These are phyloP conservation scores for Rhea americana DNA, from an alignment of 2,113 vertebrate genomes.

Conservation along the genomic window DNA sequence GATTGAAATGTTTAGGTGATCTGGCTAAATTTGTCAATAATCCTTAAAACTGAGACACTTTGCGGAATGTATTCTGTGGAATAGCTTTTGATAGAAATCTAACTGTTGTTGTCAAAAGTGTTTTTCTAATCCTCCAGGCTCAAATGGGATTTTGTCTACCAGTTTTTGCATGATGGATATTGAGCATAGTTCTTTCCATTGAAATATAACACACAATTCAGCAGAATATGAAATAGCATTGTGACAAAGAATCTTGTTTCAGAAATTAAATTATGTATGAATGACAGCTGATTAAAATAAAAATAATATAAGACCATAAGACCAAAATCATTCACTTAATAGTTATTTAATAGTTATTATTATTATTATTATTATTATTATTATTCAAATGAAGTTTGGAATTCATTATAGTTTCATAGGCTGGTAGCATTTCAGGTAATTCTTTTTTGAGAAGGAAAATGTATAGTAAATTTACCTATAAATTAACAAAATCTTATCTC, in stretches of 20 bases:
- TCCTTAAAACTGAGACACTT: neutral
- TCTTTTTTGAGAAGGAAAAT: neutral
- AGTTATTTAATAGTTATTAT: neutral
- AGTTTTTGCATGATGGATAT: neutral
- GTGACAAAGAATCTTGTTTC: neutral
- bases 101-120: neutral
- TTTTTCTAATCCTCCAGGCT: neutral
- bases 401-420: neutral
- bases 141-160: neutral
- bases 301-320: neutral
- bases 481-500: neutral
- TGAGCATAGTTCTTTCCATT: neutral
- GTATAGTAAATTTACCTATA: fast-evolving
- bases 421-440: neutral
- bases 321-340: neutral
- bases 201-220: neutral
- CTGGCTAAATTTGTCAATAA: neutral
- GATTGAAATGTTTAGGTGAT: neutral
- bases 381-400: neutral
- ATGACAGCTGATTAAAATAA: neutral
- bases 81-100: neutral
- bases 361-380: neutral
- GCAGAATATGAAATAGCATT: neutral
- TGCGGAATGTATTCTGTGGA: neutral
- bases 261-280: neutral